Evolutionary conservation across 2,888 invertebrate genomes (phyloP).

Genomic region (Rhamphomyia laevipes): DNA sequence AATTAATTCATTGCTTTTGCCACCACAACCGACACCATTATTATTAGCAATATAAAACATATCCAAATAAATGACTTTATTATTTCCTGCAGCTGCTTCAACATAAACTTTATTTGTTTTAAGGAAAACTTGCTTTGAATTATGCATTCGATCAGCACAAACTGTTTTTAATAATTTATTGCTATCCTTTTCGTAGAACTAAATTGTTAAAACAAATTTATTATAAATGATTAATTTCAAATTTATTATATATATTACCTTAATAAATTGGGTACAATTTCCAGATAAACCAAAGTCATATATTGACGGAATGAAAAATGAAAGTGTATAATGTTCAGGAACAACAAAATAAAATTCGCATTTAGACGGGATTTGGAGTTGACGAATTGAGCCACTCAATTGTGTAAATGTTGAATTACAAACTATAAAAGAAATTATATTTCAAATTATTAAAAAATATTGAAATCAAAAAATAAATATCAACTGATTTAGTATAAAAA

Average conservation of each 20-base stretch:
- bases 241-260: neutral
- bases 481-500: no score
- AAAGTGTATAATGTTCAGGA: neutral
- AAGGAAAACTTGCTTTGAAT: slow-evolving; percentile 23
- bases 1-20: slow-evolving; percentile 16
- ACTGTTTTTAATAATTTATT: slow-evolving; percentile 18
- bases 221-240: neutral
- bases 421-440: neutral
- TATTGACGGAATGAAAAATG: neutral
- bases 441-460: neutral
- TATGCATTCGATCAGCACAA: slow-evolving; percentile 5
- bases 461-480: no score
- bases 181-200: slow-evolving; percentile 23
- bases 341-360: neutral
- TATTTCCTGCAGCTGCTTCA: neutral
- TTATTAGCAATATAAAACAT: slow-evolving; percentile 21
- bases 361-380: slow-evolving; percentile 20
- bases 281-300: neutral
- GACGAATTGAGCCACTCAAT: neutral
- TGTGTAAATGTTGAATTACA: neutral
- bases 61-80: fast-evolving
- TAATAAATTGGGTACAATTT: neutral
- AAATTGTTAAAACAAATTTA: neutral
- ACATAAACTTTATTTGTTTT: slow-evolving; percentile 1
- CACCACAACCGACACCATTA: slow-evolving; percentile 26